Evolutionary conservation across 1,140 invertebrate species (phyloP).

Genomic region (Aphelenchoides avenae): DNA sequence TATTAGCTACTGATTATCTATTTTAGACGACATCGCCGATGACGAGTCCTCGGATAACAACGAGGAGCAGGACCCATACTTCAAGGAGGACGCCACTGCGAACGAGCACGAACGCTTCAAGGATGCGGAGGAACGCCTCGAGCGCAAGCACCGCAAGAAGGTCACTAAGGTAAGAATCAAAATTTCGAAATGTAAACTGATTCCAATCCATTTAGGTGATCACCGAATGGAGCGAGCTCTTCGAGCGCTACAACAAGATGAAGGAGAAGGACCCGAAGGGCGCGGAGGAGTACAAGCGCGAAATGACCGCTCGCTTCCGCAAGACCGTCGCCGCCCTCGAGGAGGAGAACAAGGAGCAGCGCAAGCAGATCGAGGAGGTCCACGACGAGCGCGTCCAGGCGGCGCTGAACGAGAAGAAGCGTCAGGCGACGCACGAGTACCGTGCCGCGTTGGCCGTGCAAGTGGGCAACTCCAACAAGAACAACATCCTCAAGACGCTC

Average conservation of each 20-base stretch:
- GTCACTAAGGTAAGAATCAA: conserved; percentile 68
- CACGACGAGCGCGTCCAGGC: conserved; percentile 90
- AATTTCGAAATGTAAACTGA: conserved; percentile 6
- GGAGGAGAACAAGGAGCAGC: conserved; percentile 88
- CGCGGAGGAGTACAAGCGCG: conserved; percentile 87
- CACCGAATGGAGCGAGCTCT: conserved; percentile 96
- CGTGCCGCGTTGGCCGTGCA: conserved; percentile 55
- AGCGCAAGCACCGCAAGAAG: conserved; percentile 86
- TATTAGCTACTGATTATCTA: too few species aligned
- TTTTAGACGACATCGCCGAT: conserved; percentile 60
- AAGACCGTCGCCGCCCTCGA: conserved; percentile 85
- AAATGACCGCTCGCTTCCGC: conserved; percentile 87
- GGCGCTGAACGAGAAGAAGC: conserved; percentile 88
- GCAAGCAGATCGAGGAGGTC: conserved; percentile 86
- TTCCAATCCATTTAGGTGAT: conserved; percentile 69
- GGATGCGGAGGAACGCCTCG: conserved; percentile 79
- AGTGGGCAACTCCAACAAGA: conserved; percentile 51
- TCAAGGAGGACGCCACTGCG: conserved; percentile 85
- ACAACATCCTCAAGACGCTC: conserved; percentile 54
- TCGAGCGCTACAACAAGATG: conserved; percentile 93
- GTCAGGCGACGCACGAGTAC: conserved; percentile 66
- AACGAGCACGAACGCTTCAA: conserved; percentile 90
- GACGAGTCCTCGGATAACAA: conserved; percentile 43
- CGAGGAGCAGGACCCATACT: conserved; percentile 67
- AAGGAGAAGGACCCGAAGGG: conserved; percentile 77